These are phyloP conservation scores for Geococcyx californianus DNA, from an alignment of 2,113 vertebrate genomes.

Conservation along the genomic window DNA sequence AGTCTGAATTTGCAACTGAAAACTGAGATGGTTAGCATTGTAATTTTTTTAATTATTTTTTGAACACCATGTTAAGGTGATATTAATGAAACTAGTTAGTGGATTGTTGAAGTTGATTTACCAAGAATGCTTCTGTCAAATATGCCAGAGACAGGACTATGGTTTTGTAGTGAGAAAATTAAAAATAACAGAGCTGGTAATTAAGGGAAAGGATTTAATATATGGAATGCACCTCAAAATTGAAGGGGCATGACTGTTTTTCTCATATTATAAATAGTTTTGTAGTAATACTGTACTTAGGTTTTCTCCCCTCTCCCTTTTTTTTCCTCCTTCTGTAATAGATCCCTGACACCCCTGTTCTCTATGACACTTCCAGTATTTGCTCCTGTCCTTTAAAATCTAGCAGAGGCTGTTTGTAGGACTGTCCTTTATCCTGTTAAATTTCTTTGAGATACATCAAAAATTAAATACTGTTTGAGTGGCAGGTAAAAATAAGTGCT, in stretches of 20 bases:
- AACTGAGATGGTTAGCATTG: not conserved
- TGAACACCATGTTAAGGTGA: not conserved
- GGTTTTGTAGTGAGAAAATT: not conserved
- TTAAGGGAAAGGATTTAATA: not conserved
- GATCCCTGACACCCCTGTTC: not conserved
- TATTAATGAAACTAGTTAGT: not conserved
- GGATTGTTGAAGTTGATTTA: not conserved
- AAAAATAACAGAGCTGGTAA: not conserved
- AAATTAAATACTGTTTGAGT: not conserved
- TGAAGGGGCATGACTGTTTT: not conserved
- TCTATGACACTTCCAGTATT: not conserved
- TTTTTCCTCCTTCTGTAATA: not conserved
- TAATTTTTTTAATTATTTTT: not conserved
- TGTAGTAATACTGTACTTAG: not conserved
- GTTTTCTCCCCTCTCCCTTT: not conserved
- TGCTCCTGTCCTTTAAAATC: not conserved
- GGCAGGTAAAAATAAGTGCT: not conserved
- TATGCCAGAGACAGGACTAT: not conserved
- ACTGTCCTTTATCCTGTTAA: not conserved
- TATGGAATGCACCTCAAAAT: not conserved
- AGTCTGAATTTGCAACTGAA: not conserved
- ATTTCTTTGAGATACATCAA: not conserved
- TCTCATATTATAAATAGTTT: not conserved
- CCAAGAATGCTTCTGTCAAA: not conserved
- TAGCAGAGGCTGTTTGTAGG: not conserved